Conservation (phyloP, 2,888 invertebrate genomes). For the Calliscelio sp. region DNA sequence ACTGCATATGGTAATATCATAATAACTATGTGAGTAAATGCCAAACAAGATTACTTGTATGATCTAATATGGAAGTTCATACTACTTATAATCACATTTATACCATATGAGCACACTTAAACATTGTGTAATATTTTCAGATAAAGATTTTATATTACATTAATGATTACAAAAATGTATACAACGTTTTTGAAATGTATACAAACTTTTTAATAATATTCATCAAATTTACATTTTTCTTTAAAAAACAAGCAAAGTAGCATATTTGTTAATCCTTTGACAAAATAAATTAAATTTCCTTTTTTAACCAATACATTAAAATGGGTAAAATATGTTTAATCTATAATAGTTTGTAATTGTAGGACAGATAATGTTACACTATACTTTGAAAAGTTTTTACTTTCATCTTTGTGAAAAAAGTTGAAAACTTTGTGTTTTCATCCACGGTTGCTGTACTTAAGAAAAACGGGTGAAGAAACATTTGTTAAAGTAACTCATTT, state of each 20-base stretch:
- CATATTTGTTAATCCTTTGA: too few species aligned
- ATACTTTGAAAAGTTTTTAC: conserved; percentile 36
- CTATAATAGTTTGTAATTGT: conserved; percentile 37
- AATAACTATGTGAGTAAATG: conserved; percentile 34
- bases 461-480: conserved; percentile 21
- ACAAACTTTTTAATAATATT: too few species aligned
- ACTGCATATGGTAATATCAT: conserved; percentile 18
- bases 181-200: not conserved
- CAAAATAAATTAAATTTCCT: too few species aligned
- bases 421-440: conserved; percentile 31
- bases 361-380: conserved; percentile 30
- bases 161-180: not conserved
- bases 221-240: too few species aligned
- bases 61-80: conserved; percentile 50
- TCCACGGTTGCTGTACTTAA: conserved; percentile 15
- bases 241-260: too few species aligned
- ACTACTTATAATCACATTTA: conserved; percentile 48
- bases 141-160: not conserved
- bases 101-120: conserved; percentile 21
- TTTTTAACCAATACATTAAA: conserved; percentile 20
- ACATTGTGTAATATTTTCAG: conserved; percentile 8
- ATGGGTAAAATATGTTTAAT: conserved; percentile 32
- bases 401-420: conserved; percentile 42
- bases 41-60: conserved; percentile 54
- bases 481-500: conserved; percentile 26